These are phyloP conservation scores for Adela reaumurella DNA, from an alignment of 2,888 invertebrate genomes.

Conservation along the genomic window DNA sequence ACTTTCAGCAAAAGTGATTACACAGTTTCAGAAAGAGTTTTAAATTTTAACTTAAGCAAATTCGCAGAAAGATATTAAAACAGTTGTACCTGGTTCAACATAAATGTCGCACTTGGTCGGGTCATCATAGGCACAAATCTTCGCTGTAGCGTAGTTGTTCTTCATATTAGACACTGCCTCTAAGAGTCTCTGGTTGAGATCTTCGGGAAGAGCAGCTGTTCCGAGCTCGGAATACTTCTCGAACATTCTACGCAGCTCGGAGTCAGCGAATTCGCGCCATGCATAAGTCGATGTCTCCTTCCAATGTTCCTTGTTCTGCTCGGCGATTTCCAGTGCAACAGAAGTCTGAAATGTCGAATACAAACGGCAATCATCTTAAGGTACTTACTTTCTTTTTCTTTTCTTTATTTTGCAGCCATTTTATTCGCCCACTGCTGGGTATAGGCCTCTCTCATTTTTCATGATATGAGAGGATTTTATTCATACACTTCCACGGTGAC, in stretches of 20 bases:
- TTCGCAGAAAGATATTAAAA: too few species aligned
- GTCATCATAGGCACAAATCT: slow-evolving; percentile 68
- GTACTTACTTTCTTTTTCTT: too few species aligned
- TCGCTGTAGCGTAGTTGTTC: slow-evolving; percentile 71
- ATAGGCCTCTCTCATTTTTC: too few species aligned
- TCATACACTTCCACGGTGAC: too few species aligned
- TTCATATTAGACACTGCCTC: slow-evolving; percentile 68
- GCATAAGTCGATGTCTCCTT: slow-evolving; percentile 64
- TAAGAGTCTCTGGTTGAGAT: slow-evolving; percentile 59
- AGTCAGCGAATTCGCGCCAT: slow-evolving; percentile 69
- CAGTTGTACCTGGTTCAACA: slow-evolving; percentile 76
- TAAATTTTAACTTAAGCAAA: too few species aligned
- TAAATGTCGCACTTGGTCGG: slow-evolving; percentile 63
- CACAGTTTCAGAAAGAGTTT: too few species aligned
- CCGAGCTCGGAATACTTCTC: slow-evolving; percentile 68
- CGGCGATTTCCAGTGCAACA: slow-evolving; percentile 38
- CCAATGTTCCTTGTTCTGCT: slow-evolving; percentile 63
- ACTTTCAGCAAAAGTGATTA: too few species aligned
- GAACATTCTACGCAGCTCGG: slow-evolving; percentile 70
- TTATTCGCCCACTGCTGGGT: too few species aligned
- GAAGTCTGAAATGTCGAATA: too few species aligned
- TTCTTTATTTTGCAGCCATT: too few species aligned
- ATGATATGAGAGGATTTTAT: too few species aligned
- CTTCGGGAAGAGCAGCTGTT: slow-evolving; percentile 68
- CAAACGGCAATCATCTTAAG: too few species aligned